A percentile compares a stretch with the other conserved stretches of the same genome.
phyloP scores from a whole-genome alignment of 2,888 invertebrate genomes.

The Xanthia togata region DNA sequence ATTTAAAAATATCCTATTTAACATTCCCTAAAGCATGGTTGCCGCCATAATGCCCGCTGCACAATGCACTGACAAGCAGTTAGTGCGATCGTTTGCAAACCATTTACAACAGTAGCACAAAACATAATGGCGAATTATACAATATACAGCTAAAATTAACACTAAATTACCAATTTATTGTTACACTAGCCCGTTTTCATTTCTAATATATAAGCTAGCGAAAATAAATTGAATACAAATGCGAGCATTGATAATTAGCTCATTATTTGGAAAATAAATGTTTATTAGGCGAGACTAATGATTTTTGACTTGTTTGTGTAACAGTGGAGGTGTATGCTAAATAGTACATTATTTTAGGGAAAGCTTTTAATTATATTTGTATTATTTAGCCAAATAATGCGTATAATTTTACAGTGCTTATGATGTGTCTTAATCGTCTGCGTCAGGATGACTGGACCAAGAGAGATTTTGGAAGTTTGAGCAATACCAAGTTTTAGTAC shows the following conservation, averaged over 20 bases:
- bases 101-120: conserved; percentile 70
- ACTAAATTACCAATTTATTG: conserved; percentile 64
- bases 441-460: no score
- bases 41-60: conserved; percentile 62
- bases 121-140: conserved; percentile 69
- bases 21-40: conserved; percentile 52
- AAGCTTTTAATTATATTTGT: conserved; percentile 8
- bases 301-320: conserved; percentile 31
- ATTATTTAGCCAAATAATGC: conserved; percentile 5
- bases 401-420: not conserved
- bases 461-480: no score
- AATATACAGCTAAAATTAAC: conserved; percentile 63
- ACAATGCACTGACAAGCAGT: conserved; percentile 73
- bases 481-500: no score
- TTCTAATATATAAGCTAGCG: conserved; percentile 48
- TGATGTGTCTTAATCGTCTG: not conserved
- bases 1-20: conserved; percentile 18
- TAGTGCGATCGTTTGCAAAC: conserved; percentile 74
- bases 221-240: conserved; percentile 57
- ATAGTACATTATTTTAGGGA: not conserved
- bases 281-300: conserved; percentile 18
- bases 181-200: conserved; percentile 42
- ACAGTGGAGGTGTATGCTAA: not conserved
- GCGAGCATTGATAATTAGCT: conserved; percentile 44
- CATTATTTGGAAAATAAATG: conserved; percentile 39